Evolutionary conservation across 2,113 vertebrate genomes (phyloP).

Genomic region (Calidris pugnax): DNA sequence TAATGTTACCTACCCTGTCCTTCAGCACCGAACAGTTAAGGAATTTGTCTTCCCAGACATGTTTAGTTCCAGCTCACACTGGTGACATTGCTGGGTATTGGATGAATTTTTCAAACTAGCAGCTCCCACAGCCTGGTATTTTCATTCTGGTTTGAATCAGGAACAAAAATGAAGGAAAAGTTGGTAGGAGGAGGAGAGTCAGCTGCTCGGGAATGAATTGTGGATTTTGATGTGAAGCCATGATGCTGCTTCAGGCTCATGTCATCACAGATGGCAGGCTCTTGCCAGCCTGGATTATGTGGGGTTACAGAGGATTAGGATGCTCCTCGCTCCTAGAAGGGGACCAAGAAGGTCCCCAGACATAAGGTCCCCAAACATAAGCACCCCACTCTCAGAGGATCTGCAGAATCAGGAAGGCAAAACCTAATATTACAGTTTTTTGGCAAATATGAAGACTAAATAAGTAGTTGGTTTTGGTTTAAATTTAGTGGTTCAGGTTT

Average conservation of each 20-base stretch:
- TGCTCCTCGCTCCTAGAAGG: neutral
- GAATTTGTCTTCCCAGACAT: slow-evolving; percentile 13
- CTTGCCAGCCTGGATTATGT: neutral
- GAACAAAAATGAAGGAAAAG: neutral
- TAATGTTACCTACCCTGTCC: slow-evolving; percentile 55
- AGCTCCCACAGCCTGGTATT: neutral
- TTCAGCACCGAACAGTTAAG: slow-evolving; percentile 43
- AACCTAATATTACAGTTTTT: neutral
- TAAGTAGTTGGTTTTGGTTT: neutral
- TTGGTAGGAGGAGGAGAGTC: neutral
- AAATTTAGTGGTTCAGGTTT: neutral
- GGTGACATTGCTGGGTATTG: neutral
- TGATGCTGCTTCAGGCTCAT: neutral
- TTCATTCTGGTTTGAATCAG: neutral
- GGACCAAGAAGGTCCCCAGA: too few relatives aligned
- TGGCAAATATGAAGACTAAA: neutral
- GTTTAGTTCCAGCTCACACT: neutral
- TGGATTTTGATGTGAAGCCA: neutral
- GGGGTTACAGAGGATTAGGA: rapidly evolving
- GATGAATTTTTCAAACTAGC: neutral
- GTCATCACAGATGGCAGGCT: rapidly evolving
- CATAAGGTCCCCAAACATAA: neutral
- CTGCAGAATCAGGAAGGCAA: neutral
- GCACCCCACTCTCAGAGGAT: neutral
- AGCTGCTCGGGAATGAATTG: neutral